A percentile compares a stretch with the other conserved stretches of the same genome.
These are phyloP conservation scores for Drosophila paramelanica DNA, from an alignment of 2,888 invertebrate species.

Conservation along the genomic window DNA sequence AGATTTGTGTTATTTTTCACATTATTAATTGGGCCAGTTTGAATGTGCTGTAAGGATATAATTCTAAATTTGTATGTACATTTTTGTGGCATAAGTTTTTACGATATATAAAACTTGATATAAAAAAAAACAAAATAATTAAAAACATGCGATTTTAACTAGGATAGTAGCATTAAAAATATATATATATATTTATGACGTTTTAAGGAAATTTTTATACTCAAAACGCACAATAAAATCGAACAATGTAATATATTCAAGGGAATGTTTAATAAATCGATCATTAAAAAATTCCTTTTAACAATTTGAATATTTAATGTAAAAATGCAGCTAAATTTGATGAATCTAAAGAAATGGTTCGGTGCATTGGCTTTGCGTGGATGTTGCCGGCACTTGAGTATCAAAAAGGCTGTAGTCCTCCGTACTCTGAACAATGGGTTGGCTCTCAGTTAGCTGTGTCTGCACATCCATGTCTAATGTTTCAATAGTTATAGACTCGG, in stretches of 20 bases:
- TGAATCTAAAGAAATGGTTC: slow-evolving; percentile 25
- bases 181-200: slow-evolving; percentile 13
- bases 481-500: slow-evolving; percentile 37
- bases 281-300: slow-evolving; percentile 19
- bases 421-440: background rate
- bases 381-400: slow-evolving; percentile 53
- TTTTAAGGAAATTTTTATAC: slow-evolving; percentile 56
- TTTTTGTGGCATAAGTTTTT: slow-evolving; percentile 44
- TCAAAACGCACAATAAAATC: slow-evolving; percentile 49
- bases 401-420: slow-evolving; percentile 43
- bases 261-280: slow-evolving; percentile 29
- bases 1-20: background rate
- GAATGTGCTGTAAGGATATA: slow-evolving; percentile 18
- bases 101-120: slow-evolving; percentile 28
- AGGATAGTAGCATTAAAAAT: slow-evolving; percentile 32
- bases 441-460: slow-evolving; percentile 24
- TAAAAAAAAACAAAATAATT: slow-evolving; percentile 18
- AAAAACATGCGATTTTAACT: slow-evolving; percentile 48
- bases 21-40: slow-evolving; percentile 3
- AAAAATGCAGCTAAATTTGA: background rate
- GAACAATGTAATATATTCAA: slow-evolving; percentile 32
- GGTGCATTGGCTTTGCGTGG: slow-evolving; percentile 44
- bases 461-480: slow-evolving; percentile 5
- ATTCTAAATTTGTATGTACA: slow-evolving; percentile 33
- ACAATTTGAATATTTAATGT: slow-evolving; percentile 5